Base-by-base conservation (phyloP, 2,113 vertebrate species). In the Paralichthys olivaceus region DNA sequence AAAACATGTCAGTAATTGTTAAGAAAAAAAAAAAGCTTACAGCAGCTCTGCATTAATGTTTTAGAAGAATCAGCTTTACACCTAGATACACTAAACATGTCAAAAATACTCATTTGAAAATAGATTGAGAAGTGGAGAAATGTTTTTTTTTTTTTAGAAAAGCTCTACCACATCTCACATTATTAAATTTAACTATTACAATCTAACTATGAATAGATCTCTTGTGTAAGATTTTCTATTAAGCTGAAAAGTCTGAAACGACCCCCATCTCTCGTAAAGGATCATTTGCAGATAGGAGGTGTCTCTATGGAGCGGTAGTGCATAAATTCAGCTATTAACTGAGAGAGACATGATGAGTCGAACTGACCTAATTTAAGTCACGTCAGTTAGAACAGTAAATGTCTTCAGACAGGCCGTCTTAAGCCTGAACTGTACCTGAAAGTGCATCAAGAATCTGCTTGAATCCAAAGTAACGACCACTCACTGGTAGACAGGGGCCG, bases 51-150 rank as follows among this genome's bases (percentile, higher is more conserved):
- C 22, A 37, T 47, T 54, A 4, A 54, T 32, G 45, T 60, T 68
- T 61, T 12, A 17, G 20, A 73, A 51, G 47, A 54, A 17, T 26
- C 12, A 12, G 9, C 20, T n/a, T 72, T 12, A 61, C 23, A 69
- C 64, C 37, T 58, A n/a, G 7, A 58, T 25, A 56, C 28, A 62
- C 40, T 56, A 29, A 67, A 71, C 62, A 59, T 59, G 26, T 55
- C 79, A 65, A 53, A 69, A 23, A 71, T 19, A 4, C 43, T 55
- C 1, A 11, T 34, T 60, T 70, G 61, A 71, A 40, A 67, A 67
- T 7, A 5, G 2, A 62, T 25, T 47, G 49, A 53, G 32, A 32
- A 37, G 19, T 22, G 2, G 2, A 17, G 23, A 64, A 32, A 47
- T 55, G 15, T 58, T 63, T 59, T 75, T 32, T 34, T 34, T 34